These are phyloP conservation scores for Rhizomys pruinosus DNA, from an alignment of 2,113 vertebrate species.

Conservation along the genomic window DNA sequence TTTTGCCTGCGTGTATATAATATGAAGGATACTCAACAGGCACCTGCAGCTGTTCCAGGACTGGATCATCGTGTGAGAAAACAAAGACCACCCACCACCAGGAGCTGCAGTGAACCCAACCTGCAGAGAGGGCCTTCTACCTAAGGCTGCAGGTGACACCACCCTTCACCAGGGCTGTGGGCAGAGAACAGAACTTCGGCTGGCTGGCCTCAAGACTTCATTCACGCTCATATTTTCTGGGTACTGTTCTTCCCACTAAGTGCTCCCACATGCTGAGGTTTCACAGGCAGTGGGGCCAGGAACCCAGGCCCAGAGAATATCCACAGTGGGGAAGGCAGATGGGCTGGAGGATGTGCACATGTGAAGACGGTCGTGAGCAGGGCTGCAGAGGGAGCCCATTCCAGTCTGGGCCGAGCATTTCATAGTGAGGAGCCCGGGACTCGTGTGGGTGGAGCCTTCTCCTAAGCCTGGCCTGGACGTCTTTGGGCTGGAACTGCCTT, in stretches of 20 bases:
- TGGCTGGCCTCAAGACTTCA: fast-evolving
- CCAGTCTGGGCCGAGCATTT: neutral
- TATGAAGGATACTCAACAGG: neutral
- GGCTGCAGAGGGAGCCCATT: fast-evolving
- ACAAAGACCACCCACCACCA: neutral
- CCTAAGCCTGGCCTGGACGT: neutral
- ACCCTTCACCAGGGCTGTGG: no score
- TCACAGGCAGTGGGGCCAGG: no score
- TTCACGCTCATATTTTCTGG: fast-evolving
- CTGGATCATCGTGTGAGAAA: fast-evolving
- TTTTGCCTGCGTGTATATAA: no score
- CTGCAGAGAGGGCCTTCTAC: neutral
- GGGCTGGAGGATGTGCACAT: neutral
- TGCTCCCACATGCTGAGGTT: neutral
- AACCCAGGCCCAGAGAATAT: neutral
- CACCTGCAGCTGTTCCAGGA: fast-evolving
- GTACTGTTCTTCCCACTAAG: fast-evolving
- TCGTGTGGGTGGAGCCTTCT: neutral
- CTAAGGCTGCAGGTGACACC: neutral
- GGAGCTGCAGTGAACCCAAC: neutral
- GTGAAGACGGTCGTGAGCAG: neutral
- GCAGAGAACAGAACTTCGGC: fast-evolving
- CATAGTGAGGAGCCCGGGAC: neutral
- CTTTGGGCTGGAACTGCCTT: neutral
- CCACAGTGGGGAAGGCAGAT: neutral